phyloP scores from a whole-genome alignment of 2,888 invertebrate genomes.

The Agrochola lota region DNA sequence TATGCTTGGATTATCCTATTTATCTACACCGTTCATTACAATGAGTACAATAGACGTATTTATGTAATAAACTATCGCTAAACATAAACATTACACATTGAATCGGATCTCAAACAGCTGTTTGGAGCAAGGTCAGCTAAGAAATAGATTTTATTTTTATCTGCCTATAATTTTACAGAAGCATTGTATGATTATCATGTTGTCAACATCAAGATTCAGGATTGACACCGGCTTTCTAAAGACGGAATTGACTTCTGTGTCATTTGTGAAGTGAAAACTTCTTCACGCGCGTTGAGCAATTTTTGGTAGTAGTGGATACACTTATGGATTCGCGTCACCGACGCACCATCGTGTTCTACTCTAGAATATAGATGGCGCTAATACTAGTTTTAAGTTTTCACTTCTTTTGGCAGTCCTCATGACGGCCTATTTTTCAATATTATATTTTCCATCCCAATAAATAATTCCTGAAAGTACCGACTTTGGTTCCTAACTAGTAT shows the following conservation, averaged over 20 bases:
- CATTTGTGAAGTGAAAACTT: background rate
- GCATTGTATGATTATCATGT: slow-evolving; percentile 21
- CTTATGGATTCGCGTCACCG: too few relatives aligned
- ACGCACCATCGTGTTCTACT: too few relatives aligned
- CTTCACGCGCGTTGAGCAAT: too few relatives aligned
- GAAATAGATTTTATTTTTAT: slow-evolving; percentile 20
- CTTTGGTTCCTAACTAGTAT: background rate
- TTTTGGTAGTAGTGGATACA: too few relatives aligned
- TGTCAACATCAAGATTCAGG: background rate
- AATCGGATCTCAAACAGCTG: slow-evolving; percentile 37
- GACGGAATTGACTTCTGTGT: background rate
- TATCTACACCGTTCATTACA: too few relatives aligned
- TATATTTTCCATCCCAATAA: too few relatives aligned
- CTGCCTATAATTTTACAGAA: slow-evolving; percentile 26
- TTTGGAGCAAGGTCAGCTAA: slow-evolving; percentile 27
- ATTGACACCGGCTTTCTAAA: background rate
- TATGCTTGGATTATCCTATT: background rate
- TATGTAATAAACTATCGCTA: slow-evolving; percentile 12
- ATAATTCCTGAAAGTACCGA: background rate
- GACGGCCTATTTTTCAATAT: too few relatives aligned
- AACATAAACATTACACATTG: slow-evolving; percentile 8
- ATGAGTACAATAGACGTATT: slow-evolving; percentile 11
- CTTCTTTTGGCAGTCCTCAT: too few relatives aligned
- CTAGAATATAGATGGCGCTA: too few relatives aligned
- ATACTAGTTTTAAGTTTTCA: too few relatives aligned